These are phyloP conservation scores for Lerista edwardsae DNA, from an alignment of 2,797 vertebrate genomes.

Conservation along the genomic window DNA sequence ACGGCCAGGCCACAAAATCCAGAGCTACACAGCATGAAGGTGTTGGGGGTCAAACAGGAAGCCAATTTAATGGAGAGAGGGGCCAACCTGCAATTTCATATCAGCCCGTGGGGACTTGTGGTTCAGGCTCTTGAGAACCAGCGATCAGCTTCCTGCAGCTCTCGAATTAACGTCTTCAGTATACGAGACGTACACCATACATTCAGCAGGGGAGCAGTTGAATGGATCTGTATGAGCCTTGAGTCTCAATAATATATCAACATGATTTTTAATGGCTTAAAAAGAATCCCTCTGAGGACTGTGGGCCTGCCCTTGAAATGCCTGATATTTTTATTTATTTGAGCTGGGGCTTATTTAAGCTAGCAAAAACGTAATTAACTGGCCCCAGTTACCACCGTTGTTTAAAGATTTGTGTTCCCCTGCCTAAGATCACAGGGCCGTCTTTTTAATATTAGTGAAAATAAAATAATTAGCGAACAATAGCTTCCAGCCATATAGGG, in stretches of 20 bases:
- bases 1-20: neutral
- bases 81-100: conserved; percentile 31
- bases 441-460: conserved; percentile 28
- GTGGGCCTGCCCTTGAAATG: neutral
- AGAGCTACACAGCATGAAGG: conserved; percentile 17
- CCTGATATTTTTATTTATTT: conserved; percentile 38
- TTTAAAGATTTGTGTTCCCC: conserved; percentile 25
- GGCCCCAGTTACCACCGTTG: conserved; percentile 9
- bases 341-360: conserved; percentile 16
- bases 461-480: conserved; percentile 35
- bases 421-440: conserved; percentile 24
- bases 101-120: conserved; percentile 1
- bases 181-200: conserved; percentile 20
- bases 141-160: conserved; percentile 29
- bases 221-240: conserved; percentile 26
- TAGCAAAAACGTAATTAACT: conserved; percentile 29
- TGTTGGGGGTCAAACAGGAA: conserved; percentile 36
- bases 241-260: conserved; percentile 38
- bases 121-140: conserved; percentile 19
- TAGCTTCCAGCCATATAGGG: conserved; percentile 28
- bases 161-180: conserved; percentile 32
- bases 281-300: conserved; percentile 24
- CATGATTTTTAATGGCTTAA: conserved; percentile 32
- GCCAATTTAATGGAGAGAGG: conserved; percentile 17
- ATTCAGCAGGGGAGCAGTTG: conserved; percentile 34